Base-by-base conservation (phyloP, 2,113 vertebrate species). In the Forbesichthys agassizii region DNA sequence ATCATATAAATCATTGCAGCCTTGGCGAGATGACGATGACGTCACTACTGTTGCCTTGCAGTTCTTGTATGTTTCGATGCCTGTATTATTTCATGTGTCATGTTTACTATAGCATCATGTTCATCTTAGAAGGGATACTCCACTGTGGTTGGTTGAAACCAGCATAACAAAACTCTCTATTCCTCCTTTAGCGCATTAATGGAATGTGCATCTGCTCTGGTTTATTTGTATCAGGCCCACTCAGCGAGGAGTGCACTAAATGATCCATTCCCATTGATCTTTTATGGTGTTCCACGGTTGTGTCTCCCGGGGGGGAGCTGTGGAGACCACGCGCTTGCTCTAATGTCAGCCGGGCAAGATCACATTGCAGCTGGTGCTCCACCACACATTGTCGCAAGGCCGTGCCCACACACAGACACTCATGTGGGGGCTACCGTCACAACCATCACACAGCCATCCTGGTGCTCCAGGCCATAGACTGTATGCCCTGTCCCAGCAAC, bases 281-380 rank as follows among this genome's bases (percentile, higher is more conserved):
- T 46, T 61, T 13, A 57, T 68, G 47, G 52, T 58, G 27, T 60
- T 68, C 63, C 55, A 48, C 13, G 10, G 42, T 55, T 73, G 10
- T 27, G 12, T 66, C 65, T 42, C 61, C 49, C 12, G 0, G 51
- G 16, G 46, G 68, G 27, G 27, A 27, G 27, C 27, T 27, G 18
- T 62, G 48, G 33, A 5, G n/a, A 59, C 69, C 49, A 48, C 58
- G 9, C 20, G 7, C 3, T 53, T 56, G 9, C 68, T 75, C 52
- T 70, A 57, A 66, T 11, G 53, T 75, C 68, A 64, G 58, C 52
- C 14, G 42, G 33, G 36, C 20, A 60, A 33, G 65, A 58, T 70
- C 62, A 68, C 0, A 18, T 74, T 77, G 66, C 73, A 55, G 12
- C 4, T 4, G n/a, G 51, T 66, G 66, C 1, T 11, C 14, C 49